These are phyloP conservation scores for Parasteatoda lunata DNA, from an alignment of 2,888 invertebrate genomes.

Conservation along the genomic window DNA sequence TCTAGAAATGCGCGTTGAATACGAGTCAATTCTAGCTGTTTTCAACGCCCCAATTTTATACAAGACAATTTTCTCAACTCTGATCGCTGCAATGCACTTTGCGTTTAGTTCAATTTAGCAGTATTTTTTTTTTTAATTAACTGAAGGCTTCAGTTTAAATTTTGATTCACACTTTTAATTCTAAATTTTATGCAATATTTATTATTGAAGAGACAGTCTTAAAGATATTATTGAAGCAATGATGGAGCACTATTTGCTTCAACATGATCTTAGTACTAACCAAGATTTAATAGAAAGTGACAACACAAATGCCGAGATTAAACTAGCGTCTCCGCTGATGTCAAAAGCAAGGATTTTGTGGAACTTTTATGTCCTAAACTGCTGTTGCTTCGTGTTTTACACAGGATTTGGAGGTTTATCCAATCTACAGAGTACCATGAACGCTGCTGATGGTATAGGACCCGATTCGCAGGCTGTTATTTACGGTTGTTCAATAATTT, in stretches of 20 bases:
- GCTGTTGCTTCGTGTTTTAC: background rate
- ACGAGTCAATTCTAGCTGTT: too few relatives aligned
- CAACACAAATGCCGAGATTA: too few relatives aligned
- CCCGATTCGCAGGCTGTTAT: slow-evolving; percentile 91
- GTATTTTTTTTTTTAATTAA: too few relatives aligned
- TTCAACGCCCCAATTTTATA: too few relatives aligned
- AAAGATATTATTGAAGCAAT: background rate
- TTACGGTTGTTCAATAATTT: slow-evolving; percentile 87
- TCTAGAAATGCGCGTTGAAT: too few relatives aligned
- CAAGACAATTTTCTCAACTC: too few relatives aligned
- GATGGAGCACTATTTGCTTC: background rate
- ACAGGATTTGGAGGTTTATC: background rate
- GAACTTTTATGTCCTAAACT: background rate
- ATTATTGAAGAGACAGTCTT: too few relatives aligned
- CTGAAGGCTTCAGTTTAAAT: too few relatives aligned
- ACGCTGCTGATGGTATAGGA: slow-evolving; percentile 83
- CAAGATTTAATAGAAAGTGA: background rate
- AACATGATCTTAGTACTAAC: background rate
- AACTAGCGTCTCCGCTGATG: background rate
- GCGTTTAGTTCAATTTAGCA: too few relatives aligned
- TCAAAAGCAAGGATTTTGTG: background rate
- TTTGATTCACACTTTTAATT: too few relatives aligned
- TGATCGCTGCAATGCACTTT: too few relatives aligned
- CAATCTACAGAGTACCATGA: slow-evolving; percentile 60
- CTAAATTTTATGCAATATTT: too few relatives aligned